These are phyloP conservation scores for Eucriotettix oculatus DNA, from an alignment of 2,888 invertebrate genomes.

Conservation along the genomic window DNA sequence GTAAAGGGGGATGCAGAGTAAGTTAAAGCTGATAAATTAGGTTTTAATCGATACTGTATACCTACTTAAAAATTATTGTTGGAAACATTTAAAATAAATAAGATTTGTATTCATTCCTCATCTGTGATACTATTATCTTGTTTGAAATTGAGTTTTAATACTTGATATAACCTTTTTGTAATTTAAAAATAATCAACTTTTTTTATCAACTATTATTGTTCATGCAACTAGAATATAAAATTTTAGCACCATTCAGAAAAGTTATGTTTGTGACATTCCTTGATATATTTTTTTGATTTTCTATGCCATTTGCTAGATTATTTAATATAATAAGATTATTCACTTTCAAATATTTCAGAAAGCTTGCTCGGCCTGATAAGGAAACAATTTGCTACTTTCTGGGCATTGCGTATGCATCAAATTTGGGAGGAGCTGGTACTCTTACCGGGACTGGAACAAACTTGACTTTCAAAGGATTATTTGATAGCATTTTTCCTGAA, in stretches of 20 bases:
- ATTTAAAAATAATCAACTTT: too few relatives aligned
- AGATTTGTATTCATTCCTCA: too few relatives aligned
- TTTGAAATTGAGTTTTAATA: too few relatives aligned
- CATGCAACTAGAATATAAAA: too few relatives aligned
- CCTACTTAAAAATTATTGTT: too few relatives aligned
- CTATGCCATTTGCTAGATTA: neutral
- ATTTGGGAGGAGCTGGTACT: slow-evolving; percentile 61
- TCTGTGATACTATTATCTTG: too few relatives aligned
- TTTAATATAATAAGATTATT: too few relatives aligned
- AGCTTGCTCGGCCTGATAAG: slow-evolving; percentile 39
- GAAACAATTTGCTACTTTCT: slow-evolving; percentile 63
- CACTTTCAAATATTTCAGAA: slow-evolving; percentile 1
- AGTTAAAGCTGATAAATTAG: neutral
- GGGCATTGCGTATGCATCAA: slow-evolving; percentile 64
- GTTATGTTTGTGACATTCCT: neutral
- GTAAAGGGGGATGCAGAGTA: neutral
- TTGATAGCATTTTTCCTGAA: slow-evolving; percentile 40
- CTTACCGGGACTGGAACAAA: slow-evolving; percentile 69
- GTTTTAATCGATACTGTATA: too few relatives aligned
- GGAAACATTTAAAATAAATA: too few relatives aligned
- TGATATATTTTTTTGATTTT: neutral
- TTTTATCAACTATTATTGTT: too few relatives aligned
- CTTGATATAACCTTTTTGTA: too few relatives aligned
- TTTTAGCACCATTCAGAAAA: too few relatives aligned
- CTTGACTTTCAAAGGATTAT: slow-evolving; percentile 65